These are phyloP conservation scores for Gallinago media DNA, from an alignment of 2,113 vertebrate genomes.

Conservation along the genomic window DNA sequence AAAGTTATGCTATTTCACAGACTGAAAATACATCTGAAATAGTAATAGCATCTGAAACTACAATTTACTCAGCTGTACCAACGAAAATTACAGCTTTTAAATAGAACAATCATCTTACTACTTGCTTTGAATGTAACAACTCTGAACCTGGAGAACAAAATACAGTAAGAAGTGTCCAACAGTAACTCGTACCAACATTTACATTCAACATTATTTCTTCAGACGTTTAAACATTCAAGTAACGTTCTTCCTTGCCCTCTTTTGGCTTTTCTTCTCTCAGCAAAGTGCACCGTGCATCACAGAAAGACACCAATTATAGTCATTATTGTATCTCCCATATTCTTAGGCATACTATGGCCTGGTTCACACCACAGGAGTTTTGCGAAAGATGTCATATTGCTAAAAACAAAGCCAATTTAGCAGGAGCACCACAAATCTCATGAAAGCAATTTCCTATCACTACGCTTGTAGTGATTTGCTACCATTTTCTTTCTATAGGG, in stretches of 20 bases:
- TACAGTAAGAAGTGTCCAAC: background rate
- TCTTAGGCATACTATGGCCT: background rate
- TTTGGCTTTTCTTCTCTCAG: background rate
- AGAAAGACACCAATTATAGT: background rate
- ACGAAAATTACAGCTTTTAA: background rate
- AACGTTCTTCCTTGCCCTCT: background rate
- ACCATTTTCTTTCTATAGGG: background rate
- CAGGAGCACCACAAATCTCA: background rate
- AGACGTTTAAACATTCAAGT: background rate
- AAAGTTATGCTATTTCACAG: background rate
- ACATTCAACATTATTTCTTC: background rate
- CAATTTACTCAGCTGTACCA: background rate
- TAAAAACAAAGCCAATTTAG: background rate
- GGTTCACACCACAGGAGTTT: background rate
- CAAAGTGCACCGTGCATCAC: background rate
- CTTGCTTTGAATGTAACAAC: background rate
- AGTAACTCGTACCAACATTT: background rate
- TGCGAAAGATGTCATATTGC: background rate
- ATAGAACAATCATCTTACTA: background rate
- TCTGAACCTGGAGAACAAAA: background rate
- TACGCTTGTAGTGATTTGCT: background rate
- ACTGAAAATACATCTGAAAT: no score
- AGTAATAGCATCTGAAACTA: background rate
- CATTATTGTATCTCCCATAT: background rate
- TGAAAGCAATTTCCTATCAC: background rate